Conservation (phyloP, 2,113 vertebrate species). For the Blennius ocellaris region DNA sequence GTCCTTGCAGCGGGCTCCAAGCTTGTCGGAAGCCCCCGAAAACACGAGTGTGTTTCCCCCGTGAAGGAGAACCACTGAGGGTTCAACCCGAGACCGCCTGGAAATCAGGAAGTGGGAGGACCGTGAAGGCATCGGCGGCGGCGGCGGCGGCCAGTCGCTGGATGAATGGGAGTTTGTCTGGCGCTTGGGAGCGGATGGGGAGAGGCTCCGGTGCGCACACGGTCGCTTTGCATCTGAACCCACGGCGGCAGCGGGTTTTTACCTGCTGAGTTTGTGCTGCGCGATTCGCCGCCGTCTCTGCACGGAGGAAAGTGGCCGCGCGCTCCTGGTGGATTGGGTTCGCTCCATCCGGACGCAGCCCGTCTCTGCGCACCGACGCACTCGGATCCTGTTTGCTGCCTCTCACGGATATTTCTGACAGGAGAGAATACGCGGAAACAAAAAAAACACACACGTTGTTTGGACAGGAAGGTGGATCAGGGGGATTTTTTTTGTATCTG, state of each 20-base stretch:
- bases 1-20: conserved; percentile 30
- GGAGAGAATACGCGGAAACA: conserved; percentile 55
- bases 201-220: conserved; percentile 61
- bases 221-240: conserved; percentile 53
- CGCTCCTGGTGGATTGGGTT: conserved; percentile 79
- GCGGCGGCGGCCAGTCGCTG: conserved; percentile 61
- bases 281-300: conserved; percentile 33
- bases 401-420: conserved; percentile 68
- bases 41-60: conserved; percentile 52
- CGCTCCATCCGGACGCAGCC: conserved; percentile 65
- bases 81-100: conserved; percentile 70
- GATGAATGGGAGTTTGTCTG: conserved; percentile 84
- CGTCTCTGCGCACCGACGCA: conserved; percentile 52
- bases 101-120: conserved; percentile 85
- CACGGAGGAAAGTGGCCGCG: conserved; percentile 47
- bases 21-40: conserved; percentile 49
- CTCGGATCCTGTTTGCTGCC: conserved; percentile 61
- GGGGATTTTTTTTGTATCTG: conserved; percentile 48
- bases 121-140: conserved; percentile 62
- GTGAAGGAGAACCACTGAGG: conserved; percentile 56
- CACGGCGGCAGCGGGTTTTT: conserved; percentile 24
- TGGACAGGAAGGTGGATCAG: conserved; percentile 44
- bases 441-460: conserved; percentile 9
- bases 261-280: conserved; percentile 24
- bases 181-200: conserved; percentile 67